A percentile compares a stretch with the other conserved stretches of the same genome.
Conservation (phyloP, 2,888 invertebrate genomes). For the Heterodera filipjevi region DNA sequence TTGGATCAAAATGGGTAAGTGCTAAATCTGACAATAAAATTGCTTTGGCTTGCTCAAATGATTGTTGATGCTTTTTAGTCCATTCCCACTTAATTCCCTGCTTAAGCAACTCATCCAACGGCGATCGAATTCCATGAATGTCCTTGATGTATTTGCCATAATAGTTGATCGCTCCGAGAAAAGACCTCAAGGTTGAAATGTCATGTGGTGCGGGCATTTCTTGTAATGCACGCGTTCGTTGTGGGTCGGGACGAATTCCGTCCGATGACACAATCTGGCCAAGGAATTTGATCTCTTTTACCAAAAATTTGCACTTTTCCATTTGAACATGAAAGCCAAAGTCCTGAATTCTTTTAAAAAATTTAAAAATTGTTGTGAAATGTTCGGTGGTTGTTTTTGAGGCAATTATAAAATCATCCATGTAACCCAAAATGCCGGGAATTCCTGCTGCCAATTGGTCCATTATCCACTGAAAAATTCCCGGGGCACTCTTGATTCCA, state of each 20-base stretch:
- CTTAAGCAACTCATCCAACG: constrained; percentile 49
- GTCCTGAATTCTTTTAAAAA: neutral
- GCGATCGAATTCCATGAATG: constrained; percentile 33
- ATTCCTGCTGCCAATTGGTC: constrained; percentile 44
- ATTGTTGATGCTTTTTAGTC: constrained; percentile 35
- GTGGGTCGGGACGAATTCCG: neutral
- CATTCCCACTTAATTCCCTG: constrained; percentile 42
- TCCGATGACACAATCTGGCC: constrained; percentile 39
- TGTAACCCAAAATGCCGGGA: constrained; percentile 36
- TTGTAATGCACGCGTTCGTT: neutral
- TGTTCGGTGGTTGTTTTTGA: constrained; percentile 34
- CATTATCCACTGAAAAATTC: constrained; percentile 48
- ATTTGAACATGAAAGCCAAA: constrained; percentile 4
- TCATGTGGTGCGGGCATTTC: constrained; percentile 30
- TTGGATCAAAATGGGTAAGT: constrained; percentile 60
- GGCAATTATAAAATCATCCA: constrained; percentile 43
- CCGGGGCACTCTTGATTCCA: constrained; percentile 49
- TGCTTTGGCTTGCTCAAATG: constrained; percentile 48
- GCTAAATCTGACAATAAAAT: constrained; percentile 49
- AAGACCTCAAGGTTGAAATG: constrained; percentile 23
- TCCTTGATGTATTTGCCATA: constrained; percentile 36
- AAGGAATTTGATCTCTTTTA: constrained; percentile 3
- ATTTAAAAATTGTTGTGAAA: constrained; percentile 51
- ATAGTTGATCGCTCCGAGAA: constrained; percentile 25
- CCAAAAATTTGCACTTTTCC: constrained; percentile 15